A percentile compares a stretch with the other conserved stretches of the same genome.
Conservation (phyloP, 2,113 vertebrate species). For the Delphinus delphis region DNA sequence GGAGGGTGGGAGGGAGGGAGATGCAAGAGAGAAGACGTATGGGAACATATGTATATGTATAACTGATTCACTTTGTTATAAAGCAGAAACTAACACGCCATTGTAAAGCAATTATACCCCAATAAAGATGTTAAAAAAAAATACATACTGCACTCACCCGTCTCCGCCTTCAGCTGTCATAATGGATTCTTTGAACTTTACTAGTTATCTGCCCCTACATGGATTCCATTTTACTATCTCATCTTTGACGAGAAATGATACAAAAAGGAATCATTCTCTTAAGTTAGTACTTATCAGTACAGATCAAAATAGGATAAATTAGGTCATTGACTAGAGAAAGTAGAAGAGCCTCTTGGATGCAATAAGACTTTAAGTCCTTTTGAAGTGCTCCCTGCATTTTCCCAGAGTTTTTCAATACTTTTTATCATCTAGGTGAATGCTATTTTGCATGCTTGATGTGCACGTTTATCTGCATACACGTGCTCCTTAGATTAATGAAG, state of each 20-base stretch:
- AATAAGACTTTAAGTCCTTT: not conserved
- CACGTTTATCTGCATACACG: not conserved
- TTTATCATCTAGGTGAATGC: not conserved
- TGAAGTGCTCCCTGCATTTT: not conserved
- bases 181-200: constrained; percentile 3
- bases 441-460: not conserved
- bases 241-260: not conserved
- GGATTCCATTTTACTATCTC: constrained; percentile 31
- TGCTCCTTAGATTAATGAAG: not conserved
- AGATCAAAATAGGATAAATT: not conserved
- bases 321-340: not conserved
- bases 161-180: not conserved
- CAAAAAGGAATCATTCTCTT: not conserved
- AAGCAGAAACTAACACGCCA: too few species aligned
- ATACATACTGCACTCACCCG: not conserved
- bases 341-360: not conserved
- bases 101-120: too few species aligned
- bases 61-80: too few species aligned
- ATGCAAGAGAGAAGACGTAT: too few species aligned
- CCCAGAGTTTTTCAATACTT: not conserved
- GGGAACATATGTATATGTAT: too few species aligned
- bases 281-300: not conserved
- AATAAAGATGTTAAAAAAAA: not conserved
- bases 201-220: not conserved
- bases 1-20: too few species aligned